Conservation (phyloP, 2,113 vertebrate genomes). For the Thinocorus orbignyianus region DNA sequence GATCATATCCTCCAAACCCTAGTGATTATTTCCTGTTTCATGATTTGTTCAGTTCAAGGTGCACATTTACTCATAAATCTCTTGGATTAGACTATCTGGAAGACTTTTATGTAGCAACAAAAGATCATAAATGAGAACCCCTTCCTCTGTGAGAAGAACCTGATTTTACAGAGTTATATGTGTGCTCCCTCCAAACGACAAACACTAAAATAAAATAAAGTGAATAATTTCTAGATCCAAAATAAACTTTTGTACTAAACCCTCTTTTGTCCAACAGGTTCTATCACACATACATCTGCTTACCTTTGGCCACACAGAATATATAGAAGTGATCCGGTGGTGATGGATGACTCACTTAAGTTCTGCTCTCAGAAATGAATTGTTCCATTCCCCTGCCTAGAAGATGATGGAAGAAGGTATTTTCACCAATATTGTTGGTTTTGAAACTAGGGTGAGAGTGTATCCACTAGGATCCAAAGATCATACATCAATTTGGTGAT, state of each 20-base stretch:
- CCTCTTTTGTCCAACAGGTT: background rate
- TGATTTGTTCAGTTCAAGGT: background rate
- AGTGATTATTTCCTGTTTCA: background rate
- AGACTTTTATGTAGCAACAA: background rate
- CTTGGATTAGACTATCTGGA: background rate
- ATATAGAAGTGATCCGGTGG: background rate
- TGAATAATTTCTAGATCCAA: background rate
- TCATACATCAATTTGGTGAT: background rate
- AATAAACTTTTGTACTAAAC: background rate
- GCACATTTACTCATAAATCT: background rate
- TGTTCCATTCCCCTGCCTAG: background rate
- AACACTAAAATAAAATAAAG: background rate
- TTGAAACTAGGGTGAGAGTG: background rate
- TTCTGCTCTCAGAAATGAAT: slow-evolving; percentile 15
- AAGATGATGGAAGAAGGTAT: slow-evolving; percentile 17
- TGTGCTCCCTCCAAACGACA: background rate
- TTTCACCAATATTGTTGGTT: background rate
- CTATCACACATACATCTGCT: background rate
- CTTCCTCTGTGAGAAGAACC: background rate
- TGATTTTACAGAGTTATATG: background rate
- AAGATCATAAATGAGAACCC: background rate
- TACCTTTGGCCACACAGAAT: background rate
- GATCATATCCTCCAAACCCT: background rate
- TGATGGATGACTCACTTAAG: slow-evolving; percentile 23
- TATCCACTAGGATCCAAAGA: background rate